Evolutionary conservation across 2,113 vertebrate species (phyloP), one percentile per base, ranked within the genome.

Genomic region (Boulengeromyrus knoepffleri): DNA sequence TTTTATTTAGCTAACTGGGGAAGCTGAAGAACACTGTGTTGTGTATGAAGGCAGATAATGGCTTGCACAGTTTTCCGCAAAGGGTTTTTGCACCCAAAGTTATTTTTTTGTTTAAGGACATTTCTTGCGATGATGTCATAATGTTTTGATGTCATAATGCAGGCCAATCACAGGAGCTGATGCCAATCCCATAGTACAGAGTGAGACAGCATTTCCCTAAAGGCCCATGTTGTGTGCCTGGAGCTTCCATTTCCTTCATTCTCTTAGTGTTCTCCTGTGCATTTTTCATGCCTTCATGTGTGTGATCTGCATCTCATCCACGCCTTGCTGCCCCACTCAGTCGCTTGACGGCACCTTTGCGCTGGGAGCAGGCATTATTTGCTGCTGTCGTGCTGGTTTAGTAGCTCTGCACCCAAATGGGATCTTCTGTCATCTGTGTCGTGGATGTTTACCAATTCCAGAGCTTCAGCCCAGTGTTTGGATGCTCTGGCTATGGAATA

Each of bases 281-380:
- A 88, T 89, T 77, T 77, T 77, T 77, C 24, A 50, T 56, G 74
- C 24, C 42, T 88, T 70, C 66, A 19, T 88, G 62, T 42, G 58
- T 77, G 85, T 74, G 85, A 62, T 17, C 58, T 89, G 88, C 24
- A 46, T 80, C 17, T 36, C 31, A 19, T 45, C 62, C 92, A 95
- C 94, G 95, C 93, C 94, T 94, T 94, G 94, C 93, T 50, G 31
- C 19, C 45, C 31, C 49, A 46, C 93, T 95, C 94, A 91, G 92
- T 13, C 92, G 8, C 66, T 47, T 10, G 15, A 24, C 45, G 7
- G 31, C 6, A 36, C 7, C 89, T 36, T 92, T 94, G 94, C 93
- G 95, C 96, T 92, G 91, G 93, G 95, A 96, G 95, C 94, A 95
- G 95, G 96, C 95, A 94, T 96, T 95, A 96, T 96, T 95, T 96